These are phyloP conservation scores for Riptortus pedestris DNA, from an alignment of 1,140 invertebrate species.

Conservation along the genomic window DNA sequence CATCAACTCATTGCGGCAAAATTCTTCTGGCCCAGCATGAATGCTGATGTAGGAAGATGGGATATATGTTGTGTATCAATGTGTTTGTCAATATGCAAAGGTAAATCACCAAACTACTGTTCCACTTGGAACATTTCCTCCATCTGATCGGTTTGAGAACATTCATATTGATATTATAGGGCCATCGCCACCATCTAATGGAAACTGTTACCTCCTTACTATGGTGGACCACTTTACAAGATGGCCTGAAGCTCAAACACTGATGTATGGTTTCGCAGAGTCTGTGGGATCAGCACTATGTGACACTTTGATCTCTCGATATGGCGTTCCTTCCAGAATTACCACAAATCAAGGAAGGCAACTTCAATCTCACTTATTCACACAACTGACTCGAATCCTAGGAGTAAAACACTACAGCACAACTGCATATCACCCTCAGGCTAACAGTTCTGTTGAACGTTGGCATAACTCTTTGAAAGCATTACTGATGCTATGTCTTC, in stretches of 20 bases:
- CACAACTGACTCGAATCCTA: slow-evolving; percentile 35
- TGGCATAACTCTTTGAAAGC: not conserved
- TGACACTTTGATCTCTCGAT: no score
- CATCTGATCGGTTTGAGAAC: no score
- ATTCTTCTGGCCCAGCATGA: not conserved
- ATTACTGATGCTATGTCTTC: no score
- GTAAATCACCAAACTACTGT: not conserved
- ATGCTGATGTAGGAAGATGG: not conserved
- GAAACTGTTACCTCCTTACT: not conserved
- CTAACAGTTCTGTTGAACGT: not conserved
- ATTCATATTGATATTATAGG: no score
- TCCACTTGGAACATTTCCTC: not conserved
- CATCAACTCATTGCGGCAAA: not conserved
- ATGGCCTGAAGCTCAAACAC: not conserved
- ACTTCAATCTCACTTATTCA: slow-evolving; percentile 3
- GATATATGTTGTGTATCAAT: not conserved
- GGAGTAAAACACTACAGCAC: slow-evolving; percentile 32
- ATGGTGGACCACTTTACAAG: not conserved
- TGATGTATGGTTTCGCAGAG: not conserved
- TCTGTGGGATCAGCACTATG: not conserved
- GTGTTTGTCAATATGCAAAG: not conserved
- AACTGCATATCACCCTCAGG: not conserved
- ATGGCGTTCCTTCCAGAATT: no score
- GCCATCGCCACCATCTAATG: no score
- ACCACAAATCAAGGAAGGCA: not conserved